Base-by-base conservation (phyloP, 1,140 invertebrate species). In the Bathynomus jamesi region DNA sequence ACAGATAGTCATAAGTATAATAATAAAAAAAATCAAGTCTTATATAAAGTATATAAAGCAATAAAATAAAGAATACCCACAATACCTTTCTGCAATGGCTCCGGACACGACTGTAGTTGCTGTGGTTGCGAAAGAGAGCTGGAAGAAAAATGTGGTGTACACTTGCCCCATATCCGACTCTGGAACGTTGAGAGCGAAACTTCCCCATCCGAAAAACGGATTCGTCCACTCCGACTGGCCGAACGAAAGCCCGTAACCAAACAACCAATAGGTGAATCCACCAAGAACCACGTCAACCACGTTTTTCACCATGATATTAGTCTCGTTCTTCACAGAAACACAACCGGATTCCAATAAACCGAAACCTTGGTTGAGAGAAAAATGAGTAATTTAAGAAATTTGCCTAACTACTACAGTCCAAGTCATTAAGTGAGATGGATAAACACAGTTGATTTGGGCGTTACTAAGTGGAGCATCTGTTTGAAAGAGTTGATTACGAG, bases 251-350 rank as follows among this genome's bases (percentile, higher is more conserved):
- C 91, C 93, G 81, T 93, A 98, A 0, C 95, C 95, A 79, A 96
- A 95, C 24, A 93, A 85, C 95, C 95, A 97, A 82, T 96, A 98
- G 0, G 93, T 95, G 5, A 95, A 80, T 65, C 93, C 94, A 13
- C 95, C 95, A 2, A 97, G 85, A 11, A 95, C 90, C 67, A 97
- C 93, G 77, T 96, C 94, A 0, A 93, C 91, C 0, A 95, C 88
- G 79, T 96, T 96, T 82, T 95, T 96, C 90, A 95, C 94, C 93
- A 96, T 95, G 24, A 96, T 95, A 78, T 96, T 95, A 0, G 95
- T 92, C 85, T 96, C 94, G 79, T 96, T 96, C 82, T 96, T 96
- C 28, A 93, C 85, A 0, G 92, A 94, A 0, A 96, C 94, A 78
- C 92, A 93, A 5, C 94, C 94, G 0, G 91, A 93, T 81, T 96